These are phyloP conservation scores for Amphiura filiformis DNA, from an alignment of 35 echinoderm and acorn worm genomes.

Conservation along the genomic window DNA sequence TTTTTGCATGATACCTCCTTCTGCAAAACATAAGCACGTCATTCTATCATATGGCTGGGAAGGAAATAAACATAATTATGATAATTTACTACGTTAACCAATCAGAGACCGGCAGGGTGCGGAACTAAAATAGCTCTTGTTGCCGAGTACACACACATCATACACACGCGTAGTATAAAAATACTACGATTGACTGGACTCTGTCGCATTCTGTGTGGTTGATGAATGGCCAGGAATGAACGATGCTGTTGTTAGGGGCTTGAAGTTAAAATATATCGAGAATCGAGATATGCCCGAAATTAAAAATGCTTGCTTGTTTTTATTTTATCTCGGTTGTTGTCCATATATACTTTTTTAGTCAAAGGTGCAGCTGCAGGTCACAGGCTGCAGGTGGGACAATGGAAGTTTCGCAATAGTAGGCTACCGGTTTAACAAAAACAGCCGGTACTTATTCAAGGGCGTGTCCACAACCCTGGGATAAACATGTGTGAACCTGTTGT, in stretches of 20 bases:
- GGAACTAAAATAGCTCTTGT: conserved; percentile 49
- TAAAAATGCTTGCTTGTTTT: no score
- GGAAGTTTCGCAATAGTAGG: neutral
- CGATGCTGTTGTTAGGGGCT: no score
- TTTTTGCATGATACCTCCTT: neutral
- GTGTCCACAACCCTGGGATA: neutral
- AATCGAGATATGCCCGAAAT: no score
- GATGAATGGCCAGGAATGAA: neutral
- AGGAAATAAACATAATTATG: conserved; percentile 37
- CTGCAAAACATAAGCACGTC: neutral
- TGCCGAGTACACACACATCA: conserved; percentile 7
- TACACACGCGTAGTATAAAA: conserved; percentile 1
- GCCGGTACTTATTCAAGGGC: no score
- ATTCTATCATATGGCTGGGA: conserved; percentile 5
- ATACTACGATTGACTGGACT: neutral
- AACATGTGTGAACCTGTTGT: conserved; percentile 3
- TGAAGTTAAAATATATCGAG: no score
- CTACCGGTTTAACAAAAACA: neutral
- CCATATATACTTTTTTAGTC: neutral
- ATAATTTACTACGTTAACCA: neutral
- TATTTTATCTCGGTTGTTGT: no score
- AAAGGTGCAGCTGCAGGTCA: neutral
- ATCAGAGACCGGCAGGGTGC: neutral
- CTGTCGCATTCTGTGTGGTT: neutral
- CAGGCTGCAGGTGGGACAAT: neutral